Percentiles rank a stretch among this genome's conserved stretches.
Conservation (phyloP, 2,888 invertebrate species). For the Enchytraeus crypticus region DNA sequence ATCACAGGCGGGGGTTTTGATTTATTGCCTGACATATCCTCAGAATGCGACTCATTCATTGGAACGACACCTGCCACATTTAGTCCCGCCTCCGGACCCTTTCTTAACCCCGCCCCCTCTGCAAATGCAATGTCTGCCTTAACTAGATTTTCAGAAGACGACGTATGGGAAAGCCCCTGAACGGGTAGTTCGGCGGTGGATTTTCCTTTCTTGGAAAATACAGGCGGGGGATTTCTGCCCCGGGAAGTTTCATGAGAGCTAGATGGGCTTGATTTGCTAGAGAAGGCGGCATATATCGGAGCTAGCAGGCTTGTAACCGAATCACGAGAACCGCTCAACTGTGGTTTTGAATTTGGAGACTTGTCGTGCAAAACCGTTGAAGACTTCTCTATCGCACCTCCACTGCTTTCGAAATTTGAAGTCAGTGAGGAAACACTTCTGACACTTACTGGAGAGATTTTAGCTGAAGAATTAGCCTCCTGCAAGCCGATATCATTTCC, state of each 20-base stretch:
- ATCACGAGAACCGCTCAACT: background rate
- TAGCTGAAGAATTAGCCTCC: too few species aligned
- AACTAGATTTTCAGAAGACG: too few species aligned
- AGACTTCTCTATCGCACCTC: too few species aligned
- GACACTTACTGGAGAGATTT: background rate
- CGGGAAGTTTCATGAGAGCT: too few species aligned
- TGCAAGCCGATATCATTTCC: too few species aligned
- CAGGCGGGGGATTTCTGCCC: too few species aligned
- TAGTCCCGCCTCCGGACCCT: background rate
- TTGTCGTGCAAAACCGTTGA: background rate
- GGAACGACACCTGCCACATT: background rate
- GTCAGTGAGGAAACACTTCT: background rate
- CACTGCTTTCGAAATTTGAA: too few species aligned
- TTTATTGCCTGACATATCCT: background rate
- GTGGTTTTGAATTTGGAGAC: background rate
- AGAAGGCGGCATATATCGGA: background rate
- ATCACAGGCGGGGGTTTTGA: conserved; percentile 7
- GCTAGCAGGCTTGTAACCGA: background rate
- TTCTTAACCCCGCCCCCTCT: background rate
- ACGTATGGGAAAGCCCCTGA: background rate
- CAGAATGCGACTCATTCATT: background rate
- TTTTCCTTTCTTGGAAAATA: too few species aligned
- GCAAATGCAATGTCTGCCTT: too few species aligned
- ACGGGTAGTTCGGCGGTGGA: background rate
- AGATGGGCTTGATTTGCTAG: too few species aligned